These are phyloP conservation scores for Corbicula japonica DNA, from an alignment of 2,888 invertebrate genomes.

Conservation along the genomic window DNA sequence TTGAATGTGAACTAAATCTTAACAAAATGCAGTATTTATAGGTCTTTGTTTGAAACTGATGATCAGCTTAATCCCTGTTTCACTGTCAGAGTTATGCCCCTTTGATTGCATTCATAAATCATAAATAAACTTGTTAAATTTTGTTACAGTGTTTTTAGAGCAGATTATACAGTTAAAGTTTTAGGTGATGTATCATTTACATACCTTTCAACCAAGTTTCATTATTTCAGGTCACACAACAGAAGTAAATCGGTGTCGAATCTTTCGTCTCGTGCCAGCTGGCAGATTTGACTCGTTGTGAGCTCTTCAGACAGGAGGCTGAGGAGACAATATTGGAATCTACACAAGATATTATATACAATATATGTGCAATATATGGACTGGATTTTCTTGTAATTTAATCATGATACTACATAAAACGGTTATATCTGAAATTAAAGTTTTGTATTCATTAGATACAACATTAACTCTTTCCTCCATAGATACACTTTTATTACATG, in stretches of 20 bases:
- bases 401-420: not conserved
- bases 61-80: no score
- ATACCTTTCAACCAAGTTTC: not conserved
- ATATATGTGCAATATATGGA: constrained; percentile 39
- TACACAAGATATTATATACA: constrained; percentile 9
- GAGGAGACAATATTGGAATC: not conserved
- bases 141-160: not conserved
- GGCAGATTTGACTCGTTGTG: constrained; percentile 52
- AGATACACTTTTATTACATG: no score
- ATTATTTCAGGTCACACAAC: constrained; percentile 53
- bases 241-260: constrained; percentile 62
- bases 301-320: constrained; percentile 1
- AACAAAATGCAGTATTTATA: no score
- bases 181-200: not conserved
- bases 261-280: constrained; percentile 51
- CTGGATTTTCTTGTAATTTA: constrained; percentile 20
- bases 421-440: no score
- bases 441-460: no score
- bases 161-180: no score
- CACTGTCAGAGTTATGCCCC: not conserved
- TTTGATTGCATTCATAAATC: no score
- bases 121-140: not conserved
- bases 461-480: no score
- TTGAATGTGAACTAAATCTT: no score
- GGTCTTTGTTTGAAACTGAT: no score